Evolutionary conservation across 1,140 invertebrate species (phyloP), one percentile per base, ranked within the genome.

Genomic region (Pissodes strobi): DNA sequence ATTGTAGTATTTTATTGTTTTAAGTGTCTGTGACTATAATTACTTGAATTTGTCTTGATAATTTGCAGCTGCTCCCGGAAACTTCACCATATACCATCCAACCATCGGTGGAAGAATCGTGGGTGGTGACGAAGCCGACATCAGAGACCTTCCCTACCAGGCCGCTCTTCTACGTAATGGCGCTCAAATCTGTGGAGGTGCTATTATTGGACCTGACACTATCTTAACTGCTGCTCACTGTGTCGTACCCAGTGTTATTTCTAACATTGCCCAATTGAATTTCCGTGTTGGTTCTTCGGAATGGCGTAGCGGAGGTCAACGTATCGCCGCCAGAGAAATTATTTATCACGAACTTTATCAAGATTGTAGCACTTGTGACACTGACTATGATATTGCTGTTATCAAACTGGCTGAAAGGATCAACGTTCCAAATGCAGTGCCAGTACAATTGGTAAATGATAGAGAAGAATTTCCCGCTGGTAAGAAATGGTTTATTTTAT

Each of bases 141-240:
- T 64, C 2, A 77, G 78, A 2, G 78, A 84, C 60, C 83, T 84
- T 34, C 85, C 85, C 0, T 84, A 85, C 68, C 84, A 86, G 72
- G 79, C 85, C 1, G 86, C 85, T 0, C 56, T 88, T 3, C 74
- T 82, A 43, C 71, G 77, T 9, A 71, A 79, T 49, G 80, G 80
- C 9, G 73, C 75, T 2, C 85, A 87, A 67, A 75, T 80, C 25
- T 88, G 87, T 68, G 87, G 87, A 6, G 87, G 84, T 1, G 78
- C 84, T 1, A 80, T 89, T 13, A 81, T 88, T 19, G 79, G 79
- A 12, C 72, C 78, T 5, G 81, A 80, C 15, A 78, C 82, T 39
- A 78, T 89, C 21, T 66, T 90, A 1, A 89, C 87, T 3, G 89
- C 89, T 18, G 87, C 88, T 5, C 88, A 91, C 74, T 91, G 88